phyloP scores from a whole-genome alignment of 2,797 vertebrate species.

The Tenualosa ilisha region DNA sequence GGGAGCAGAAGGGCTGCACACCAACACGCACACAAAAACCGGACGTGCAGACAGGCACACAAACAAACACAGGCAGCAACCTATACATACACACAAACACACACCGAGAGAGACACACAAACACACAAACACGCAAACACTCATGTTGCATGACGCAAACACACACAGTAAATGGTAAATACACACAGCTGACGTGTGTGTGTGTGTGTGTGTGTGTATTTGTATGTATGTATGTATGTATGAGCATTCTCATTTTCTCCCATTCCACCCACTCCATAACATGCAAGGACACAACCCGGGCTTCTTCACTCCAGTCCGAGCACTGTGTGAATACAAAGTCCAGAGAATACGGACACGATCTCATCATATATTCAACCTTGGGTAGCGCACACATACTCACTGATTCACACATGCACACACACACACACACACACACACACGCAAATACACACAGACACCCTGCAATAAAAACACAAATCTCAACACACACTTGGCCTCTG shows the following conservation, averaged over 20 bases:
- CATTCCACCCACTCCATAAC: constrained; percentile 4
- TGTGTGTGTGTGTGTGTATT: neutral
- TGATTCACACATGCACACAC: neutral
- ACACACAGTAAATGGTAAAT: neutral
- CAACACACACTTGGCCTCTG: neutral
- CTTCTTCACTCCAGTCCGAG: neutral
- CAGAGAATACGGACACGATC: neutral
- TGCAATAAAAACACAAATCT: constrained; percentile 16
- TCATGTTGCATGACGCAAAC: neutral
- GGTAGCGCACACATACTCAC: neutral
- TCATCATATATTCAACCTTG: constrained; percentile 23
- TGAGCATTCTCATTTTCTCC: neutral
- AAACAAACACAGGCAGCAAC: neutral
- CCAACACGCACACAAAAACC: constrained; percentile 31
- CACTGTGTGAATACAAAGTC: constrained; percentile 23
- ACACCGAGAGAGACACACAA: neutral
- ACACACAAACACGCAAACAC: neutral
- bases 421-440: neutral
- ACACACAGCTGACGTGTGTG: neutral
- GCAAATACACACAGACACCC: neutral
- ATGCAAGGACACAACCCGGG: constrained; percentile 6
- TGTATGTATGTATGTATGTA: neutral
- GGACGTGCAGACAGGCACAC: neutral
- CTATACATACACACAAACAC: neutral
- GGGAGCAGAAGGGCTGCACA: constrained; percentile 51